Base-by-base conservation (phyloP, 2,797 vertebrate genomes). In the Sciurus carolinensis region DNA sequence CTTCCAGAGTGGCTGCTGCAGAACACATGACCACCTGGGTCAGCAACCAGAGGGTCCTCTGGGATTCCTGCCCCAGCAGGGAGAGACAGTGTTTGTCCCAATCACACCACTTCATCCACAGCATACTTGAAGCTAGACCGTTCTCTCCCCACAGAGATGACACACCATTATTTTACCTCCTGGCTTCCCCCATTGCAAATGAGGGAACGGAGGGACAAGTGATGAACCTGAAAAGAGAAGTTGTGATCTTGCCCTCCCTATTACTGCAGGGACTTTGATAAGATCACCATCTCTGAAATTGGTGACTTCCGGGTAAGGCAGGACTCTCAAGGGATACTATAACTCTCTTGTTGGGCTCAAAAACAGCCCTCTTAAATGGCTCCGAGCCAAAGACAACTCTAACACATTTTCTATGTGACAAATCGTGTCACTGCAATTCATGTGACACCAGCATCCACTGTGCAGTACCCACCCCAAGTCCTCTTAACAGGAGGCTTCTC, bases 381-480 rank as follows among this genome's bases (percentile, higher is more conserved):
- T 93, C n/a, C 14, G 64, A 92, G 96, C 69, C 89, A 96, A 91
- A 97, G 93, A 47, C 71, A 94, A 87, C 57, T 83, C 91, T 52
- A 90, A 94, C 30, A 84, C 47, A 62, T 92, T 82, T 97, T 96
- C 87, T 54, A 6, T 50, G 64, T 6, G 57, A 95, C 62, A 91
- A 77, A 90, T 47, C 81, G 18, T 7, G 26, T 47, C 92, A 47
- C 11, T 71, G 50, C 76, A 93, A 96, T 95, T 96, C 87, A 96
- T 4, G 1, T n/a, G 93, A 88, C 42, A 81, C 81, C 3, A 67
- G 20, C 59, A 87, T 80, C 91, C 54, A 83, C 90, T 72, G 91
- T 30, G 66, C 18, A 10, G 93, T 39, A 91, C 76, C 52, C 73
- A 95, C 91, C 72, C 72, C 77, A 87, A 57, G 73, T 89, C 95